Base-by-base conservation (phyloP, 2,113 vertebrate species). In the Burhinus oedicnemus region DNA sequence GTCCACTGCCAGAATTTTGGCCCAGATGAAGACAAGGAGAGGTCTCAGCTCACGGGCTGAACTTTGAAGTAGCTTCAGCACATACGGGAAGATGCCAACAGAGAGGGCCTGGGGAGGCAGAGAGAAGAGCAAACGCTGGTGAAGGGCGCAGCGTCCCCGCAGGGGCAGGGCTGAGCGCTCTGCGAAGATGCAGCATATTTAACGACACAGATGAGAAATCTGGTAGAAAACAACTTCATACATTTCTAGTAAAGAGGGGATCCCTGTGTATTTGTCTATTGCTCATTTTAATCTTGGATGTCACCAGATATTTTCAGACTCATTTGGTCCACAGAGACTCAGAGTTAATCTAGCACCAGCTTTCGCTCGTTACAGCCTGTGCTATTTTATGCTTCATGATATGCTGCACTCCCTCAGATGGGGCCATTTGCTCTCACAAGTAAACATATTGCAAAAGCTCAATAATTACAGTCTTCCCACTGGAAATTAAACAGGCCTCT, bases 11-110 rank as follows among this genome's bases (percentile, higher is more conserved):
- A 99, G 99, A 93, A 99, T 99, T 97, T 99, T 99, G 93, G 99
- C 99, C 99, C 99, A 99, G 98, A 99, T 99, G 98, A 99, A 99
- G 61, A 99, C 99, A 5, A 99, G 98, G 49, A 99, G 99, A 0
- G 99, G 99, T 26, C 99, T 98, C 91, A 99, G 98, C 97, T 99
- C 99, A 61, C 99, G 97, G 64, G 99, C 99, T 9, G 99, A 99
- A 92, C 99, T 99, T 95, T 99, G 99, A 7, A 99, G 99, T 22
- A 99, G 98, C 97, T 99, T 99, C 94, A 99, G 97, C 47, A 99
- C 99, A 4, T 99, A 99, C 0, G 99, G 99, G 97, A 99, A 99
- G 87, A 99, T 99, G 92, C 99, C 99, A 15, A 99, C 99, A 1
- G 99, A 99, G 61, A 99, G 96, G 19, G 99, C 99, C 99, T 99